Evolutionary conservation across 2,113 vertebrate genomes (phyloP), one percentile per base, ranked within the genome.

Genomic region (Mustela nigripes): DNA sequence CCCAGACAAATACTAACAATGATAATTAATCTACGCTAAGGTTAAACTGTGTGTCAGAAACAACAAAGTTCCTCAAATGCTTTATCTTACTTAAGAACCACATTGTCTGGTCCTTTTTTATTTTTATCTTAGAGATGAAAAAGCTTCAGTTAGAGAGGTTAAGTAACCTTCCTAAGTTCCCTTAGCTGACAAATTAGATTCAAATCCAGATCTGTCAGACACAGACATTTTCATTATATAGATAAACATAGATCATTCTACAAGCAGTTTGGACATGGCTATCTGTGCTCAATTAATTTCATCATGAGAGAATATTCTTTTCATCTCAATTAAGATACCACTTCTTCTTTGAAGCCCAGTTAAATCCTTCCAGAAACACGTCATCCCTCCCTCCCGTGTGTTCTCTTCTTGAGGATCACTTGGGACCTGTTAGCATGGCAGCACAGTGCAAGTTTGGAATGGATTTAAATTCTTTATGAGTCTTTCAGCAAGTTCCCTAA

Each of bases 121-220:
- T 98, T 89, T 97, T 94, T 83, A 76, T 95, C 56, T 58, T 95
- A 81, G 39, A 81, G 36, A 86, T 82, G 53, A 82, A 80, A 89
- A 93, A 84, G 15, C 73, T 96, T 26, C 93, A 88, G 45, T 58
- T 91, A 89, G 39, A 94, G 67, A 89, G 28, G 42, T 82, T 85
- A 91, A 89, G 21, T 45, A 36, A 89, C 42, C 22, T 81, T 86
- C 42, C 50, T 19, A 79, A 62, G 19, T 82, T 94, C 39, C 79
- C 42, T 91, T 62, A 67, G 36, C 28, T 73, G 82, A 81, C 24
- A 95, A 76, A 28, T 82, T 56, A n/a, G 65, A 79, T 82, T 97
- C 50, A 85, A 81, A 85, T 78, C 24, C n/a, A 93, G 50, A 65
- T 42, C 91, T 91, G 26, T 53, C 33, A 58, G 36, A 63, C 71